Percentiles rank a stretch among this genome's conserved stretches.
Conservation (phyloP, 2,888 invertebrate genomes). For the Dryadula phaetusa region DNA sequence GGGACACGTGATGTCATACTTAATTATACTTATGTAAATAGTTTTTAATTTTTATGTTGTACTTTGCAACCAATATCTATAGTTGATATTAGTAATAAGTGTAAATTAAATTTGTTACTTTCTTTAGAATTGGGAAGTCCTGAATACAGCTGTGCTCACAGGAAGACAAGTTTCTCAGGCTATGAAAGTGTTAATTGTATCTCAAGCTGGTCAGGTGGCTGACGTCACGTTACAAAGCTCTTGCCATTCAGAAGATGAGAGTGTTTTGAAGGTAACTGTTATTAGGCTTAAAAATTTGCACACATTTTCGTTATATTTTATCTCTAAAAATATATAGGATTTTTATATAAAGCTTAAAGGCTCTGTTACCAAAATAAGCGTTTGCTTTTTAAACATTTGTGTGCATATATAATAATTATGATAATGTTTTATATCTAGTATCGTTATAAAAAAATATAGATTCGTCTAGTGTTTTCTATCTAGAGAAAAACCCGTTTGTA, state of each 20-base stretch:
- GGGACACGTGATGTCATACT: conserved; percentile 19
- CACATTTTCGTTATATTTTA: neutral
- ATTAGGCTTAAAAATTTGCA: neutral
- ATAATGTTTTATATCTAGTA: neutral
- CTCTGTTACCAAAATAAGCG: neutral
- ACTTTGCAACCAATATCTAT: neutral
- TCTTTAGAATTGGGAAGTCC: conserved; percentile 94
- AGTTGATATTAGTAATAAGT: too few relatives aligned
- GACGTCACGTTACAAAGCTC: conserved; percentile 98
- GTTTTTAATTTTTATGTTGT: conserved; percentile 2
- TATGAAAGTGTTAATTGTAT: conserved; percentile 97
- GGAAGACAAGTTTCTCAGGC: conserved; percentile 97
- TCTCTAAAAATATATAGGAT: neutral
- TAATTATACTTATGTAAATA: neutral
- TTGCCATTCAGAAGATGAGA: conserved; percentile 97
- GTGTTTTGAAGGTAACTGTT: conserved; percentile 93
- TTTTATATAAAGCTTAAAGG: neutral
- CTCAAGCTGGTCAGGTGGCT: conserved; percentile 96
- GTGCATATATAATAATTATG: neutral
- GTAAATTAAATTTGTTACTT: neutral
- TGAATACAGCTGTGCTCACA: conserved; percentile 97
- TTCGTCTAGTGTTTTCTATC: too few relatives aligned
- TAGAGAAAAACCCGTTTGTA: too few relatives aligned
- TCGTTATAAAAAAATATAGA: neutral
- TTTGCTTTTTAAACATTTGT: neutral